Conservation (phyloP, 2,797 vertebrate species). For the Malacoctenus gilli region DNA sequence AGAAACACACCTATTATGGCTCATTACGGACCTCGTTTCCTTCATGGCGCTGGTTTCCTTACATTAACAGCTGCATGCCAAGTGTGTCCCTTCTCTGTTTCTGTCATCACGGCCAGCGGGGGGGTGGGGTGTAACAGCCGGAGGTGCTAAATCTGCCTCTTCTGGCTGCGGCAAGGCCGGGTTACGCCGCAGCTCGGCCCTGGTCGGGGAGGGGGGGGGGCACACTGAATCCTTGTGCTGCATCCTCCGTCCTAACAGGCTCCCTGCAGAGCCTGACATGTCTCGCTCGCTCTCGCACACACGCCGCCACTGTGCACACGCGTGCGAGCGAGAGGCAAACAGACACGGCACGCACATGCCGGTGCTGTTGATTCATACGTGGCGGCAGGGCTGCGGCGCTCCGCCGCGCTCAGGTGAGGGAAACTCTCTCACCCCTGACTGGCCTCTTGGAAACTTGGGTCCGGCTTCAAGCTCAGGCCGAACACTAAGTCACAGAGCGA, state of each 20-base stretch:
- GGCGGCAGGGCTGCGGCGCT: constrained; percentile 20
- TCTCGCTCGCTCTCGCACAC: constrained; percentile 9
- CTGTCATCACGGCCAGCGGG: constrained; percentile 33
- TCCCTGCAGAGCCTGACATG: constrained; percentile 34
- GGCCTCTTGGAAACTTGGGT: constrained; percentile 60
- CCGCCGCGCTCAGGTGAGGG: constrained; percentile 46
- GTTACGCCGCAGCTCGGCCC: constrained; percentile 22
- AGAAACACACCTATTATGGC: constrained; percentile 58
- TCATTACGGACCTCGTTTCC: constrained; percentile 57
- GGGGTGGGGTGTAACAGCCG: constrained; percentile 1
- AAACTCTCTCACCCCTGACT: constrained; percentile 66
- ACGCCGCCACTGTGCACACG: constrained; percentile 40
- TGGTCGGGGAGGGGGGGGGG: constrained; percentile 11
- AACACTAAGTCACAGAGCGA: constrained; percentile 46
- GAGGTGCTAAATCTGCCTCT: constrained; percentile 37
- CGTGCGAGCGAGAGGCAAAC: constrained; percentile 47
- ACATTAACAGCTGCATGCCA: constrained; percentile 23
- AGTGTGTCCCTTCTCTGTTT: constrained; percentile 28
- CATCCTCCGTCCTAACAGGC: constrained; percentile 17
- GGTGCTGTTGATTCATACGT: constrained; percentile 61
- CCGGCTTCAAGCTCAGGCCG: constrained; percentile 33
- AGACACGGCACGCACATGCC: constrained; percentile 46
- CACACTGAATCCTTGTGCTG: constrained; percentile 53
- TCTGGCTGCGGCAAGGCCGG: constrained; percentile 7
- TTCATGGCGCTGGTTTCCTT: constrained; percentile 54